Evolutionary conservation across 2,888 invertebrate genomes (phyloP), one percentile per base, ranked within the genome.

Genomic region (Tortricodes alternella): DNA sequence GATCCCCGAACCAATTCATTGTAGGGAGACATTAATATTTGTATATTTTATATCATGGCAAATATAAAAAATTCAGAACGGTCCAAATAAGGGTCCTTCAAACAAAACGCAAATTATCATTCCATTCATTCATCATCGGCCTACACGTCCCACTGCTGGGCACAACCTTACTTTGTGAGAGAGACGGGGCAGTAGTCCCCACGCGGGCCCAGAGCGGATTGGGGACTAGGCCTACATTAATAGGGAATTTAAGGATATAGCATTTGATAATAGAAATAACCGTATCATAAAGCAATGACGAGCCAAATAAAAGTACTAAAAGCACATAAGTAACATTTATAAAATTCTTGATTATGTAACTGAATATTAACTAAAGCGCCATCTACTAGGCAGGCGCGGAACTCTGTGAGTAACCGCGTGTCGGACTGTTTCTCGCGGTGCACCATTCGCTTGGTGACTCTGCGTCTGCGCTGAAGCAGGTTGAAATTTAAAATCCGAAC

Each of bases 371-470:
- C 6, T 16, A 61, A 52, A 67, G 63, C 88, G 88, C 88, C 88
- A 88, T 84, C 89, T 89, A 67, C 74, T 62, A 32, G 55, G 15
- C 29, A 5, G 15, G 29, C 46, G 68, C 62, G 67, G 80, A 86
- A 89, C 87, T 80, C 64, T 63, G 71, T 80, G 68, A 67, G 53
- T 59, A 34, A 19, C 38, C 21, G 21, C 32, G 24, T 29, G 23
- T 18, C 32, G 37, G 37, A 59, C 39, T 37, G 53, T 41, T 52
- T 56, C 38, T 39, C 32, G 34, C n/a, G 46, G 21, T 44, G 44
- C 43, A 37, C 48, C n/a, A 32, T 32, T 29, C 39, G 38, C 16
- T 35, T 16, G 53, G 58, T 53, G 58, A 48, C 58, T 35, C 58
- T 53, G 53, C 62, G 70, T 72, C 72, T 72, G 62, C 65, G 66